Conservation (phyloP, 2,113 vertebrate genomes). For the Trochalopteron elliotii region DNA sequence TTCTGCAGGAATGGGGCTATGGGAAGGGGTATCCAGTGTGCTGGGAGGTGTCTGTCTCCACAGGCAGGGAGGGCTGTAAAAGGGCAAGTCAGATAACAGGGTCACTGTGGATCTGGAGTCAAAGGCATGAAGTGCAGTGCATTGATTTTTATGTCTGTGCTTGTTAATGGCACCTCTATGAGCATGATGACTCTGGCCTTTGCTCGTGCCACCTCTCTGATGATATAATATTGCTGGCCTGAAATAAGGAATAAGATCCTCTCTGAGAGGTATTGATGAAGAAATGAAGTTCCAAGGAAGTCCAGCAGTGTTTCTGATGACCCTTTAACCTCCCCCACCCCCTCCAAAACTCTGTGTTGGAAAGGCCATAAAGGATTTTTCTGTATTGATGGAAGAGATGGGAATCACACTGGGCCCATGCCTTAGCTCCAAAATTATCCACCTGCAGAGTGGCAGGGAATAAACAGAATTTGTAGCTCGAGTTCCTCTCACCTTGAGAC, state of each 20-base stretch:
- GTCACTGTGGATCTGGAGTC: background rate
- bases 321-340: background rate
- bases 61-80: background rate
- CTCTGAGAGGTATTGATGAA: background rate
- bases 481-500: background rate
- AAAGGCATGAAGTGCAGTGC: background rate
- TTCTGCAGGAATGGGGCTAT: background rate
- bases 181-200: background rate
- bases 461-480: background rate
- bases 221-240: background rate
- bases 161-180: conserved; percentile 2
- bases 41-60: background rate
- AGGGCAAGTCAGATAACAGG: background rate
- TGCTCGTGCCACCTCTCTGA: background rate
- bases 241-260: conserved; percentile 1
- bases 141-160: conserved; percentile 23
- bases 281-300: background rate
- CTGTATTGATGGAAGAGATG: background rate
- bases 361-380: background rate
- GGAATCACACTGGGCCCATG: background rate
- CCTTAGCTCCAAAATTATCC: background rate
- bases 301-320: background rate
- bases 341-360: background rate
- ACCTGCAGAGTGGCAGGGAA: background rate
- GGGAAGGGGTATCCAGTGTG: background rate